Percentiles rank a stretch among this genome's conserved stretches.
Evolutionary conservation across 2,797 vertebrate genomes (phyloP).

Genomic region (Alca torda): DNA sequence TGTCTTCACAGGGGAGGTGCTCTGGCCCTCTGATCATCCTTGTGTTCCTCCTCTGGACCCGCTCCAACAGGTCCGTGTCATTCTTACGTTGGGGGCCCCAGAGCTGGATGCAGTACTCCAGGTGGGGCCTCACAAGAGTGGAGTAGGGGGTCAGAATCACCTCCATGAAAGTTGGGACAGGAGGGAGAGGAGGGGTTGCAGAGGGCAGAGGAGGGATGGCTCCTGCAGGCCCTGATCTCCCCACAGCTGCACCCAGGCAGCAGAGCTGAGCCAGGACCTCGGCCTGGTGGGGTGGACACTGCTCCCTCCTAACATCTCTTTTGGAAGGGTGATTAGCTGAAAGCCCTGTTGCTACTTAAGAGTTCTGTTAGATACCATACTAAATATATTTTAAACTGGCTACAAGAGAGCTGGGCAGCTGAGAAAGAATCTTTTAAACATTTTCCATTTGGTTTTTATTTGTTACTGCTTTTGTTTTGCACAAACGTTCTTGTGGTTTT

Average conservation of each 20-base stretch:
- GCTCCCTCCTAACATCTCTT: background rate
- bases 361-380: background rate
- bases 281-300: background rate
- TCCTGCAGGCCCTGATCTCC: rapidly evolving
- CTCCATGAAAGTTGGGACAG: background rate
- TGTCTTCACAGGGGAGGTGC: background rate
- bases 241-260: rapidly evolving
- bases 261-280: background rate
- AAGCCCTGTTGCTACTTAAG: background rate
- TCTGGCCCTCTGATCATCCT: background rate
- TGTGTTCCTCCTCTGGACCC: background rate
- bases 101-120: background rate
- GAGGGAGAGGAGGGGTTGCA: rapidly evolving
- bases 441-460: background rate
- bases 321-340: background rate
- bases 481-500: background rate
- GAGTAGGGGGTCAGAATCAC: background rate
- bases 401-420: background rate
- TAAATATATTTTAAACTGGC: background rate
- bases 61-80: background rate
- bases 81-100: background rate
- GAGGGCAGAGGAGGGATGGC: background rate
- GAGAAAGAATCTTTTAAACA: background rate
- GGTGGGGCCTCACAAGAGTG: background rate
- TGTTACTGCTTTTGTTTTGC: background rate